Evolutionary conservation across 2,888 invertebrate species (phyloP).

Genomic region (Thymelicus acteon): DNA sequence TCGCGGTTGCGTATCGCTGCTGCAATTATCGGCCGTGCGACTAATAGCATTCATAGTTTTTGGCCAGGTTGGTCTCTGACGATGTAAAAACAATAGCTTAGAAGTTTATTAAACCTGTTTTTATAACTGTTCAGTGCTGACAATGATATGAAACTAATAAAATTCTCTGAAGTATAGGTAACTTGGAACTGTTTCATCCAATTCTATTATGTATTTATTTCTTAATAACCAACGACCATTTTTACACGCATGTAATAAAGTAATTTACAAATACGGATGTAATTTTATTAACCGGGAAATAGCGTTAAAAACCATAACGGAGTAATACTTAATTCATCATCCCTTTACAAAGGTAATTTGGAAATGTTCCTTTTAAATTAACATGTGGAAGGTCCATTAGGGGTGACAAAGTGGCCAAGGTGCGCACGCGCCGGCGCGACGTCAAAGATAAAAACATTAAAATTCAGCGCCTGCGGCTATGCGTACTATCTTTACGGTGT

Average conservation of each 20-base stretch:
- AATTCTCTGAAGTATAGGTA: too few relatives aligned
- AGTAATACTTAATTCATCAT: not conserved
- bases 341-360: not conserved
- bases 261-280: not conserved
- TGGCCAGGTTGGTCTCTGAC: not conserved
- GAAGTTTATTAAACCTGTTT: too few relatives aligned
- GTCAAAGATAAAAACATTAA: conserved; percentile 1
- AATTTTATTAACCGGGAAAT: conserved; percentile 6
- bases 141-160: too few relatives aligned
- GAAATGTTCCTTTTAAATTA: conserved; percentile 4
- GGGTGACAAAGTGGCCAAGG: conserved; percentile 17
- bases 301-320: not conserved
- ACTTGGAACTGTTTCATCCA: too few relatives aligned
- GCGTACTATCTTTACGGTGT: not conserved
- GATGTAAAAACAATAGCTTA: too few relatives aligned
- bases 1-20: conserved; percentile 36
- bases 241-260: not conserved
- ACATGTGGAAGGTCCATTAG: conserved; percentile 17
- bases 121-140: too few relatives aligned
- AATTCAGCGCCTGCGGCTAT: not conserved
- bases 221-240: not conserved
- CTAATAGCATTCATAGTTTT: not conserved
- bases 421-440: conserved; percentile 13
- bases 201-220: not conserved
- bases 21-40: conserved; percentile 21